Percentiles rank a stretch among this genome's conserved stretches.
phyloP scores from a whole-genome alignment of 2,797 vertebrate genomes.

The Lophius americanus region DNA sequence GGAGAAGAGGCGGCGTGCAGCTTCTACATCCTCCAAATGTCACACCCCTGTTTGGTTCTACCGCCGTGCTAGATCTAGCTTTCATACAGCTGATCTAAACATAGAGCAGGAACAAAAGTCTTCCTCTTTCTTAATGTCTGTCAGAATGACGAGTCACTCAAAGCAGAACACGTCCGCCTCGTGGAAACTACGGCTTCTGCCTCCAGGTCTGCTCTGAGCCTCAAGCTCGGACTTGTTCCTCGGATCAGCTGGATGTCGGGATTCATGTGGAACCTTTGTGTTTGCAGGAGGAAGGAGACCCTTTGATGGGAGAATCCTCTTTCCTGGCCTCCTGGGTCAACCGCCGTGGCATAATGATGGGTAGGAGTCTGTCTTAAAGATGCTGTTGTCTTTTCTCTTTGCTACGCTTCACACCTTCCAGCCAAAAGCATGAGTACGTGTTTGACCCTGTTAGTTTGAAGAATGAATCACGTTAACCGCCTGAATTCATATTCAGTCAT shows the following conservation, averaged over 20 bases:
- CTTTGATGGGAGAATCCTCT: slow-evolving; percentile 87
- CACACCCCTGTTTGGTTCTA: too few species aligned
- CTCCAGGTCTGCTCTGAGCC: not conserved
- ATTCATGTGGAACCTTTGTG: slow-evolving; percentile 21
- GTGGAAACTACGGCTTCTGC: not conserved
- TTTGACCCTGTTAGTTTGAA: too few species aligned
- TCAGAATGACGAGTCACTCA: too few species aligned
- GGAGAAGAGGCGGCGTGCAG: too few species aligned
- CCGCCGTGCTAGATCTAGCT: too few species aligned
- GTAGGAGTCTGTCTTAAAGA: slow-evolving; percentile 75
- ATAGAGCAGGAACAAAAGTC: too few species aligned
- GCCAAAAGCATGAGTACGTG: not conserved
- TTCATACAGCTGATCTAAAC: too few species aligned
- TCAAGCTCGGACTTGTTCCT: slow-evolving; percentile 15
- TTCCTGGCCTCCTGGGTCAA: slow-evolving; percentile 87
- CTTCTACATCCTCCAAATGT: too few species aligned
- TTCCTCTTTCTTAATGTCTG: too few species aligned
- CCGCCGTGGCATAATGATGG: slow-evolving; percentile 87
- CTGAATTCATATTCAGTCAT: not conserved
- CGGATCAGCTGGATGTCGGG: not conserved
- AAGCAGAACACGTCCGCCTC: too few species aligned
- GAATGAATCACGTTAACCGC: too few species aligned
- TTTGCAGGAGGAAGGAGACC: slow-evolving; percentile 85
- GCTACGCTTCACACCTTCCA: too few species aligned
- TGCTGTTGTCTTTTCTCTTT: not conserved